A percentile compares a stretch with the other conserved stretches of the same genome.
phyloP scores from a whole-genome alignment of 2,797 vertebrate species.

The Paedocypris micromegethes region DNA sequence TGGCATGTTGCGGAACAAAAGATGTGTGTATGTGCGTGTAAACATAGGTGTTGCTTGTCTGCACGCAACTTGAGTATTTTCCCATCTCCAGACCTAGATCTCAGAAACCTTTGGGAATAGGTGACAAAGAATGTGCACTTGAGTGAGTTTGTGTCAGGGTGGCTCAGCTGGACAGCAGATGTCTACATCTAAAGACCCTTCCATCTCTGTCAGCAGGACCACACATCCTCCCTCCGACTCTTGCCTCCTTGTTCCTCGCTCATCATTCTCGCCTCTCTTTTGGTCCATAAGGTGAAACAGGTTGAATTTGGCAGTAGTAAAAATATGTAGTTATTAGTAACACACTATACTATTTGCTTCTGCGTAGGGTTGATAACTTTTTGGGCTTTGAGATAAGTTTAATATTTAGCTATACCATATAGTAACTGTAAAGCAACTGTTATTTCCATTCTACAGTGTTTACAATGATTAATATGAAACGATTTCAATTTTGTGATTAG shows the following conservation, averaged over 20 bases:
- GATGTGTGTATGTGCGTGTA: neutral
- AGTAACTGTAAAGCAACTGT: too few species aligned
- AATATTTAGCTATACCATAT: too few species aligned
- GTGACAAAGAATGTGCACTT: conserved; percentile 56
- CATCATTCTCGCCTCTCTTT: conserved; percentile 24
- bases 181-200: conserved; percentile 50
- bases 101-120: conserved; percentile 58
- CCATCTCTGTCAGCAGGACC: conserved; percentile 50
- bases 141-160: conserved; percentile 53
- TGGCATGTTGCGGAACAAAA: too few species aligned
- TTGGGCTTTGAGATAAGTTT: too few species aligned
- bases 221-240: conserved; percentile 40
- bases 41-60: conserved; percentile 32
- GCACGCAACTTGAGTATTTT: conserved; percentile 36
- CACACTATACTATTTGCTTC: too few species aligned
- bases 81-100: conserved; percentile 41
- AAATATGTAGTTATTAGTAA: too few species aligned
- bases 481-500: too few species aligned
- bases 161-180: conserved; percentile 62
- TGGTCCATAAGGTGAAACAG: neutral
- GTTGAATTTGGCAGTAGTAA: too few species aligned
- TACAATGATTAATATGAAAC: too few species aligned
- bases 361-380: too few species aligned
- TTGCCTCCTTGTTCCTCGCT: conserved; percentile 18
- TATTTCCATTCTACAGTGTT: too few species aligned